phyloP scores from a whole-genome alignment of 2,888 invertebrate species.

The Amiota mariae region DNA sequence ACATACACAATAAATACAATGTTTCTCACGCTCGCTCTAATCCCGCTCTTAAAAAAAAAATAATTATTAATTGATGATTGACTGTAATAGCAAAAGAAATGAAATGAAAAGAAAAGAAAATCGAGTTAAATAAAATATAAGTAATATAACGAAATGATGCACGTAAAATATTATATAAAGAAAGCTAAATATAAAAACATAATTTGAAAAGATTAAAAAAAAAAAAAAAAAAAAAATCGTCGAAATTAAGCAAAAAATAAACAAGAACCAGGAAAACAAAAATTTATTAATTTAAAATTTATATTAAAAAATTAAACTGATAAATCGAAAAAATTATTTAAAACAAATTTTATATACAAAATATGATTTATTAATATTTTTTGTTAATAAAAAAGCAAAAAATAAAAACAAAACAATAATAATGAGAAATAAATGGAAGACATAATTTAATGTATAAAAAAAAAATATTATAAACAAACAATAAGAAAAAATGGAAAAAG shows the following conservation, averaged over 20 bases:
- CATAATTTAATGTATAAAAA: conserved; percentile 60
- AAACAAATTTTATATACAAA: conserved; percentile 22
- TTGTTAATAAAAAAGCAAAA: conserved; percentile 32
- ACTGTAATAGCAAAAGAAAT: conserved; percentile 23
- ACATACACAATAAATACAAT: no score
- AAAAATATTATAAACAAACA: conserved; percentile 34
- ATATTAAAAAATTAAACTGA: no score
- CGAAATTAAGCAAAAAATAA: conserved; percentile 38
- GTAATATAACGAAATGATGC: background rate
- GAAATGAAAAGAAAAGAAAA: conserved; percentile 21
- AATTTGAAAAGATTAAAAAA: no score
- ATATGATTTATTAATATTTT: conserved; percentile 12
- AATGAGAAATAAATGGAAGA: background rate
- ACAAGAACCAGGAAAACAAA: no score
- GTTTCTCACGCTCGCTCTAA: no score
- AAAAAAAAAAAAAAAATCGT: conserved; percentile 41
- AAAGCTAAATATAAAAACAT: no score
- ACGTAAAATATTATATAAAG: no score
- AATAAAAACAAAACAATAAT: conserved; percentile 32
- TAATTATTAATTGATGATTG: no score
- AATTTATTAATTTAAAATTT: no score
- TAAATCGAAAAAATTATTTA: background rate
- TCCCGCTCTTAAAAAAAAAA: no score
- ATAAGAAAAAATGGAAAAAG: conserved; percentile 31
- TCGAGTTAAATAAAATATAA: background rate